A percentile compares a stretch with the other conserved stretches of the same genome.
Conservation (phyloP, 2,888 invertebrate species). For the Pocota personata region DNA sequence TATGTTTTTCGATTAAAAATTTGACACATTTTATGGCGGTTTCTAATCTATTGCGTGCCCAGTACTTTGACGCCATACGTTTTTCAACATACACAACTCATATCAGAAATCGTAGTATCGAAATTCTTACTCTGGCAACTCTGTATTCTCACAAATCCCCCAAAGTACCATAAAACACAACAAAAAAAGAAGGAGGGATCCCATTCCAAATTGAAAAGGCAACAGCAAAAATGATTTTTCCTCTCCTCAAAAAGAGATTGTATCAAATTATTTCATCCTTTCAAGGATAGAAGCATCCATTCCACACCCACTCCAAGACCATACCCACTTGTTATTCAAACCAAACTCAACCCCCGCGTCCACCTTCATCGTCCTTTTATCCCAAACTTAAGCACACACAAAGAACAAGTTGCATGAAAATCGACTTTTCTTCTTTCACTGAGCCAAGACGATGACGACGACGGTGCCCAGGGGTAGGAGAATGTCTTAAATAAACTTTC, state of each 20-base stretch:
- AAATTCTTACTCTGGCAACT: background rate
- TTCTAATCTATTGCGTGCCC: too few relatives aligned
- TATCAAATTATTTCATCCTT: conserved; percentile 63
- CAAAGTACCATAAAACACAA: conserved; percentile 1
- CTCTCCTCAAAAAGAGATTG: conserved; percentile 48
- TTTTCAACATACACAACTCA: too few relatives aligned
- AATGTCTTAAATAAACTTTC: conserved; percentile 62
- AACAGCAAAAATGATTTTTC: conserved; percentile 42
- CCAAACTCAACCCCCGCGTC: conserved; percentile 25
- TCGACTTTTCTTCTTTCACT: conserved; percentile 33
- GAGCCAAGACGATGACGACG: background rate
- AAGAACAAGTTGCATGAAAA: conserved; percentile 66
- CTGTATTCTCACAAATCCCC: conserved; percentile 17
- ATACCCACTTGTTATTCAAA: conserved; percentile 58
- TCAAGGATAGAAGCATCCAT: conserved; percentile 16
- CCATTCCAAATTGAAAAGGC: conserved; percentile 35
- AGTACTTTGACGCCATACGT: too few relatives aligned
- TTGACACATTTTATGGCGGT: too few relatives aligned
- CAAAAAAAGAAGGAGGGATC: background rate
- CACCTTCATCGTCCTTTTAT: conserved; percentile 11
- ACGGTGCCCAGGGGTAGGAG: background rate
- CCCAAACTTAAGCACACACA: conserved; percentile 56
- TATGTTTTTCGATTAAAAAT: too few relatives aligned
- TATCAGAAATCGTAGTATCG: background rate
- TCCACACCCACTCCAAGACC: conserved; percentile 1